Evolutionary conservation across 2,113 vertebrate genomes (phyloP).

Genomic region (Lagopus leucura): DNA sequence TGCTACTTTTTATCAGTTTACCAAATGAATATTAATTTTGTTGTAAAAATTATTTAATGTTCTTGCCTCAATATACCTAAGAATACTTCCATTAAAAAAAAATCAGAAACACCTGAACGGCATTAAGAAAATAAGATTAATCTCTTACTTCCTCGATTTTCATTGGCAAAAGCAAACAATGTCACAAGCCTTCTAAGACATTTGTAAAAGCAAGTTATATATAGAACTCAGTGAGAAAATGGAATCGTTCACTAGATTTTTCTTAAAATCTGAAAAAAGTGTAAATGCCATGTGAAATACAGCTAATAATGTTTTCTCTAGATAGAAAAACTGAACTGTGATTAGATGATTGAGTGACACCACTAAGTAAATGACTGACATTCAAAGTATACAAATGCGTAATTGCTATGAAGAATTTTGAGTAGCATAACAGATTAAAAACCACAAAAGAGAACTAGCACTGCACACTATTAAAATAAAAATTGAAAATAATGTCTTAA

Average conservation of each 20-base stretch:
- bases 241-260: background rate
- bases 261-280: background rate
- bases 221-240: background rate
- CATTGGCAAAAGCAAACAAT: background rate
- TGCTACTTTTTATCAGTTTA: background rate
- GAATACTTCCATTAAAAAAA: fast-evolving
- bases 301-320: background rate
- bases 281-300: background rate
- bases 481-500: background rate
- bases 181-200: background rate
- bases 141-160: background rate
- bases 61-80: background rate
- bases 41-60: background rate
- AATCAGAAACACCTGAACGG: background rate
- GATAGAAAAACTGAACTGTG: background rate
- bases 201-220: background rate
- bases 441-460: background rate
- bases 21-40: background rate
- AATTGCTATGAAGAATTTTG: background rate
- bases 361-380: background rate
- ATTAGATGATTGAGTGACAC: background rate
- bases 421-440: background rate
- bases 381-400: background rate
- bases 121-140: background rate
- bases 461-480: background rate